Conservation (phyloP, 2,797 vertebrate species). For the Pseudochaenichthys georgianus region DNA sequence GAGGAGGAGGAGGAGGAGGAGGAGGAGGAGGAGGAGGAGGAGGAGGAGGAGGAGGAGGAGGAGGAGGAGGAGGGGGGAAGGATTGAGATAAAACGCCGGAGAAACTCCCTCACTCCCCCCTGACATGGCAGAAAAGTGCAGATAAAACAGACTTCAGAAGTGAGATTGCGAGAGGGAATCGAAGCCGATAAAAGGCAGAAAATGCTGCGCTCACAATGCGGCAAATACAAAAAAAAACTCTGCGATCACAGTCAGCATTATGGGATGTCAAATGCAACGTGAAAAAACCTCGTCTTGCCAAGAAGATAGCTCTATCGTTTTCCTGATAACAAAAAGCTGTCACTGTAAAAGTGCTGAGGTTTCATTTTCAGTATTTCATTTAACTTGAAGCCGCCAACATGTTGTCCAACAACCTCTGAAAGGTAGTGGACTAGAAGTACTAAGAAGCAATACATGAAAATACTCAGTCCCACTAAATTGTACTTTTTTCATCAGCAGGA, state of each 20-base stretch:
- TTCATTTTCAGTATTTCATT: not conserved
- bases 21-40: conserved; percentile 36
- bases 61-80: conserved; percentile 15
- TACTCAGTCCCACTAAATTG: too few species aligned
- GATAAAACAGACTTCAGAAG: conserved; percentile 67
- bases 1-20: conserved; percentile 27
- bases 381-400: too few species aligned
- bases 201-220: conserved; percentile 17
- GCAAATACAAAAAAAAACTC: conserved; percentile 3
- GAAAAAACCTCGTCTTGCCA: conserved; percentile 5
- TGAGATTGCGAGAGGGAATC: conserved; percentile 32
- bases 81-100: conserved; percentile 59
- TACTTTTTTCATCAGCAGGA: too few species aligned
- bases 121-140: conserved; percentile 69
- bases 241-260: conserved; percentile 35
- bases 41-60: not conserved
- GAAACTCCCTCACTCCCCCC: conserved; percentile 66
- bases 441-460: too few species aligned
- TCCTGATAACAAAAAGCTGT: not conserved
- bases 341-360: conserved; percentile 1
- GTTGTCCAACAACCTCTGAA: too few species aligned
- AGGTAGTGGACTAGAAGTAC: too few species aligned
- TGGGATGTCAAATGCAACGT: conserved; percentile 23
- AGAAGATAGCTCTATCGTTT: conserved; percentile 1
- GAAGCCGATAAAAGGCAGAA: conserved; percentile 17